Evolutionary conservation across 2,888 invertebrate genomes (phyloP), one percentile per base, ranked within the genome.

Genomic region (Amaurobius ferox): DNA sequence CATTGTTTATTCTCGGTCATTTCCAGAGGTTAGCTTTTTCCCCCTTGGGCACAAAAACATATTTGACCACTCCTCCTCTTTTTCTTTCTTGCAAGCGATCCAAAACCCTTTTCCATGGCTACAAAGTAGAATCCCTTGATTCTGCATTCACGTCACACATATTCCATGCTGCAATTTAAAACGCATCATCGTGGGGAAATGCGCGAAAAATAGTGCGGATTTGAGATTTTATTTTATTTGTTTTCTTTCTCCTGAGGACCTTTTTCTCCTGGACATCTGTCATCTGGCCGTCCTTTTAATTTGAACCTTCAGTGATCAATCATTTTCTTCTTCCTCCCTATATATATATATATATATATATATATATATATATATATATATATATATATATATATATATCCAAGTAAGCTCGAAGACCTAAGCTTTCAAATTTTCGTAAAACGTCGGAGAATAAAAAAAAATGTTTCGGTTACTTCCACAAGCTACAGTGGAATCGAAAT

Each of bases 231-330:
- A 35, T 35, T 35, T 35, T 35, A 35, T 73, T 40, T 40, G 73
- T 40, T 13, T 80, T 55, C 32, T 66, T 32, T 64, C 66, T 48
- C 55, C 35, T 55, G 9, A 44, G 48, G 9, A 30, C 1, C 19
- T 19, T 23, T 19, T 68, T 68, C 32, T 39, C 39, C 39, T 26
- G 70, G 70, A 71, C 79, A 79, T 79, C 79, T 79, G 79, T 79
- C 79, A 71, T 64, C 70, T 40, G 29, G 70, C 79, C 70, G 79
- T 71, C 44, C 78, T 79, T 79, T 79, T 79, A 79, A 71, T 62
- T 79, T 79, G 44, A 79, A 26, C 70, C n/a, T 61, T 71, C 62
- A 64, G 39, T 61, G 40, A 79, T 79, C 79, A 39, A 79, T 79
- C 79, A 79, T 79, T 40, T 64, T 70, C 62, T 61, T 40, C 39